These are phyloP conservation scores for Petrolisthes cinctipes DNA, from an alignment of 2,888 invertebrate species.

Conservation along the genomic window DNA sequence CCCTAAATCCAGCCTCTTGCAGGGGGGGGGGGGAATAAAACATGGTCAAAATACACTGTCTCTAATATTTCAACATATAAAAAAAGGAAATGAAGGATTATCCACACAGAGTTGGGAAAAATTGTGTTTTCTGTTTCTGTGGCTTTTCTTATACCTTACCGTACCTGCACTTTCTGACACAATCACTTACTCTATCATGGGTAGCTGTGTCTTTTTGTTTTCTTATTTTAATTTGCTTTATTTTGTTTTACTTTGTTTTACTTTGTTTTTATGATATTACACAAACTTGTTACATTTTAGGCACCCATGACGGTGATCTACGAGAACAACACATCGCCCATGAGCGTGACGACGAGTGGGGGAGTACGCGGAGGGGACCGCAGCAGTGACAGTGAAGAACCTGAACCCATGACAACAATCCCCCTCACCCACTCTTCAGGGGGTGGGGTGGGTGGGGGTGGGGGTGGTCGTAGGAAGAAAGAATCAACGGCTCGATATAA, in stretches of 20 bases:
- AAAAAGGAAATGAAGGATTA: no score
- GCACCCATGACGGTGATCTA: constrained; percentile 62
- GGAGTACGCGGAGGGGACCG: constrained; percentile 49
- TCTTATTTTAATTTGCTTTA: no score
- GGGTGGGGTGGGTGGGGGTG: constrained; percentile 57
- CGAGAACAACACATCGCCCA: constrained; percentile 54
- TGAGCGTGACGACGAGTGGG: constrained; percentile 55
- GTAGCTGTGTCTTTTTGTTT: neutral
- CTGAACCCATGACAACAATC: constrained; percentile 56
- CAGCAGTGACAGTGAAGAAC: constrained; percentile 50
- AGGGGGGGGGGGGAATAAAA: no score
- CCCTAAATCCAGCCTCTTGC: no score
- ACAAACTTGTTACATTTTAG: constrained; percentile 11
- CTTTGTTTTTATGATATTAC: neutral
- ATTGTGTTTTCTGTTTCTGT: no score
- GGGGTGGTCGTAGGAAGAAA: constrained; percentile 58
- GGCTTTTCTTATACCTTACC: no score
- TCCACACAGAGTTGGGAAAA: no score
- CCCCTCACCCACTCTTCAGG: constrained; percentile 44
- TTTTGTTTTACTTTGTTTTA: neutral
- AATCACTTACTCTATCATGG: no score
- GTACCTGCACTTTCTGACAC: no score
- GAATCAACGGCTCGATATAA: constrained; percentile 77
- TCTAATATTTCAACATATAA: no score
- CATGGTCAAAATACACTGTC: no score